Base-by-base conservation (phyloP, 2,797 vertebrate genomes). In the Onychomys torridus region DNA sequence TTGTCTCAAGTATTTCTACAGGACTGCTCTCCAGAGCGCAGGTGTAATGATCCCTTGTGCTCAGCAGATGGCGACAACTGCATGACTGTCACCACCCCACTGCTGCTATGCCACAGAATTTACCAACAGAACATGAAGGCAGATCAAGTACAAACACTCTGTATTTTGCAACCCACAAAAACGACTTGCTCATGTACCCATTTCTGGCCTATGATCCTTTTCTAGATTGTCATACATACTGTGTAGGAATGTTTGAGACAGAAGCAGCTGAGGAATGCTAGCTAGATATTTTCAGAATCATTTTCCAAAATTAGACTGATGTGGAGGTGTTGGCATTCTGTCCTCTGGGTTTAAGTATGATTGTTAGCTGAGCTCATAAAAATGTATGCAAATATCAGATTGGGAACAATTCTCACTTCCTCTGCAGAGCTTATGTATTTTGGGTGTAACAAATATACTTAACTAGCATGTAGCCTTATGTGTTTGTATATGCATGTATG, bases 41-140 rank as follows among this genome's bases (percentile, higher is more conserved):
- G 87, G 55, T 96, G 97, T 37, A 97, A 84, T 97, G 83, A 71
- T 55, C 49, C 89, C 55, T 65, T 89, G 32, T 40, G 65, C 2
- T 95, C 98, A 93, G 49, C 3, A 98, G 98, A 95, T 97, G 98
- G 98, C 96, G 6, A 78, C n/a, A 59, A 96, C 89, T 85, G 86
- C 92, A 95, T 52, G 89, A 79, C 76, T n/a, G 75, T 97, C 32
- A 76, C 17, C 21, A 90, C 89, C 43, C 14, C 21, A 65, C 13
- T 0, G 21, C 75, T 71, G 23, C 34, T 6, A 40, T 8, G 52
- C 32, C 34, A 40, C 16, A 73, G 32, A 69, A 81, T 21, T 9
- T 57, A 84, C 59, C 16, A 87, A 83, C 2, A 95, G 43, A 92
- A 83, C 86, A 89, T 71, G 25, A 96, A 91, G 61, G 34, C 52